Evolutionary conservation across 2,888 invertebrate species (phyloP).

Genomic region (Zygaena filipendulae): DNA sequence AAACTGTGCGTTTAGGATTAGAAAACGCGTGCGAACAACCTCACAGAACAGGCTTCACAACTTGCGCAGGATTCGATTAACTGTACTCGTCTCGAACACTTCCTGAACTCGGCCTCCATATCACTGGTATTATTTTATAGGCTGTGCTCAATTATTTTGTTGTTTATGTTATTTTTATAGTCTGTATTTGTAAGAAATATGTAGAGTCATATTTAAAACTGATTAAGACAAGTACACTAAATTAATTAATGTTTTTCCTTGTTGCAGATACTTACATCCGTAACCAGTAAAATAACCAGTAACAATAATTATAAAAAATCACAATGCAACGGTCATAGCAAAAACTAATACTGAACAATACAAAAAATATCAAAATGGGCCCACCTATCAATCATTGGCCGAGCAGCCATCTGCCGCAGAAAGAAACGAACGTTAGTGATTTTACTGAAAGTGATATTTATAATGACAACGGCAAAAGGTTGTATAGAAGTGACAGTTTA

Average conservation of each 20-base stretch:
- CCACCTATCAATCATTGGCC: slow-evolving; percentile 49
- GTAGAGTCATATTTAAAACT: too few species aligned
- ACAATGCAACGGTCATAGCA: slow-evolving; percentile 36
- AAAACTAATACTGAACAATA: slow-evolving; percentile 6
- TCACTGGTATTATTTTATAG: too few species aligned
- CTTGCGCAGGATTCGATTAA: slow-evolving; percentile 16
- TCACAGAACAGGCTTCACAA: slow-evolving; percentile 11
- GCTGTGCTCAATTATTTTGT: too few species aligned
- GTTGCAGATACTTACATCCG: slow-evolving; percentile 33
- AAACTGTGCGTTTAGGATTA: too few species aligned
- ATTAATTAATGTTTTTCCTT: too few species aligned
- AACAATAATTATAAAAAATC: too few species aligned
- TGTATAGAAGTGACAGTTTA: slow-evolving; percentile 21
- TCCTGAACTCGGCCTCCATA: slow-evolving; percentile 16
- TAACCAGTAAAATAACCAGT: slow-evolving; percentile 12
- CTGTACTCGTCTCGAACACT: slow-evolving; percentile 14
- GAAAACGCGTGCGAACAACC: too few species aligned
- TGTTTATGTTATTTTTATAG: too few species aligned
- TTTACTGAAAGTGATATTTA: slow-evolving; percentile 8
- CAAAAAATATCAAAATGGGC: slow-evolving; percentile 32
- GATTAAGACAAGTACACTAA: too few species aligned
- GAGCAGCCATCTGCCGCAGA: slow-evolving; percentile 25
- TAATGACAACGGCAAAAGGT: slow-evolving; percentile 19
- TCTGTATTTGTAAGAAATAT: too few species aligned
- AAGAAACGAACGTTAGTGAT: slow-evolving; percentile 11